Evolutionary conservation across 2,888 invertebrate genomes (phyloP), one percentile per base, ranked within the genome.

Genomic region (Hecatera dysodea): DNA sequence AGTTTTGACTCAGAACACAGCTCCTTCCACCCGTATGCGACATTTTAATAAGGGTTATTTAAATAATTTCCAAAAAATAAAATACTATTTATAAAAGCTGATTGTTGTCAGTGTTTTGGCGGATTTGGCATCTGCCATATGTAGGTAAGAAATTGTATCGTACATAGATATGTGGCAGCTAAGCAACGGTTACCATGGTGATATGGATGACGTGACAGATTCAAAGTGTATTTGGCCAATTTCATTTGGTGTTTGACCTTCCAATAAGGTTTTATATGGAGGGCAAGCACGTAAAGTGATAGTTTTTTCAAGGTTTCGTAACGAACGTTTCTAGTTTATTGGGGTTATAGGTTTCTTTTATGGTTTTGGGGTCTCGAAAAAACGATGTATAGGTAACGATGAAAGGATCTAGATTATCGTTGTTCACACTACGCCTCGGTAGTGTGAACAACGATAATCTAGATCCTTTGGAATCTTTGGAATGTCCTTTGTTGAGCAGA

Each of bases 1-100:
- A 93, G n/a, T 89, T 86, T 53, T 92, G 92, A 56, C 94, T 94
- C 1, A 86, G 61, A 2, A 60, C 3, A 57, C 90, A 91, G 67
- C 90, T 90, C 22, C 86, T 87, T 33, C 57, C 44, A n/a, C 50
- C 53, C 24, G 77, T 9, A 11, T 72, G 24, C 24, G 82, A 76
- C 87, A 83, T 83, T 36, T 44, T 75, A n/a, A 27, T 17, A 19
- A 44, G 15, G 8, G 19, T 52, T 44, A 22, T 52, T 61, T 29
- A 61, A 22, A 44, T 50, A 19, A 6, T 36, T 57, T 48, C 17
- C 29, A 52, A 67, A 53, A 59, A 48, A 33, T 62, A 50, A 72
- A 65, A 72, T 62, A 15, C 8, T 67, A 27, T 24, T 61, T 33
- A 17, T 24, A 33, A 44, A 68, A 39, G 11, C 24, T 52, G 73